phyloP scores from a whole-genome alignment of 2,113 vertebrate genomes.

The Chionodraco myersi region DNA sequence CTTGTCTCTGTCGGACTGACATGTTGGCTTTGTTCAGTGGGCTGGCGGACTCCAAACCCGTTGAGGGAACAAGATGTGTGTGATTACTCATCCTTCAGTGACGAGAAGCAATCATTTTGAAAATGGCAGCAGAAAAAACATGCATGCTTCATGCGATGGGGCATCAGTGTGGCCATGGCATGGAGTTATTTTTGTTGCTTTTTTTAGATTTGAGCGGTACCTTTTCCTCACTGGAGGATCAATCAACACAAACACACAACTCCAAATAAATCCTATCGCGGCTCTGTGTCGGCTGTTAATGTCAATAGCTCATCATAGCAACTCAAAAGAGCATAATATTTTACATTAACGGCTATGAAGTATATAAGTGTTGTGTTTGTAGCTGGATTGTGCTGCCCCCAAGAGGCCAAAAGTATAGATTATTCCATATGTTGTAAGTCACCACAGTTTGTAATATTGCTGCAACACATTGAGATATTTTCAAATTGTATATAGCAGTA shows the following conservation, averaged over 20 bases:
- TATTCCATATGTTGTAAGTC: not conserved
- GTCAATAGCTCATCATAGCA: not conserved
- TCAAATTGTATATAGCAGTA: not conserved
- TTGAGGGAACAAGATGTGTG: slow-evolving; percentile 20
- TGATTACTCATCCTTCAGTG: slow-evolving; percentile 40
- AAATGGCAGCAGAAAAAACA: too few species aligned
- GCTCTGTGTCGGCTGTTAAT: not conserved
- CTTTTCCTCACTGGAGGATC: too few species aligned
- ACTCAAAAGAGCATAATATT: not conserved
- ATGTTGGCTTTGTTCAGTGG: slow-evolving; percentile 41
- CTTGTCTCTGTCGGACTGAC: slow-evolving; percentile 49
- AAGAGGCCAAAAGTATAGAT: too few species aligned
- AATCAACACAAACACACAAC: not conserved
- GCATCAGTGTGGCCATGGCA: too few species aligned
- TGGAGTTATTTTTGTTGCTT: too few species aligned
- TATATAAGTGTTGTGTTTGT: not conserved
- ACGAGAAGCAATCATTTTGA: slow-evolving; percentile 13
- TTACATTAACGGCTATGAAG: too few species aligned
- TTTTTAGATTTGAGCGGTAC: too few species aligned
- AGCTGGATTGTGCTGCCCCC: not conserved
- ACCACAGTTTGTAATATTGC: not conserved
- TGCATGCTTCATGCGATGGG: too few species aligned
- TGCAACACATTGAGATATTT: not conserved
- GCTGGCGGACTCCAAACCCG: slow-evolving; percentile 32
- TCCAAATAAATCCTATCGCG: not conserved